A percentile compares a stretch with the other conserved stretches of the same genome.
Evolutionary conservation across 2,888 invertebrate species (phyloP).

Genomic region (Dermolepida albohirtum): DNA sequence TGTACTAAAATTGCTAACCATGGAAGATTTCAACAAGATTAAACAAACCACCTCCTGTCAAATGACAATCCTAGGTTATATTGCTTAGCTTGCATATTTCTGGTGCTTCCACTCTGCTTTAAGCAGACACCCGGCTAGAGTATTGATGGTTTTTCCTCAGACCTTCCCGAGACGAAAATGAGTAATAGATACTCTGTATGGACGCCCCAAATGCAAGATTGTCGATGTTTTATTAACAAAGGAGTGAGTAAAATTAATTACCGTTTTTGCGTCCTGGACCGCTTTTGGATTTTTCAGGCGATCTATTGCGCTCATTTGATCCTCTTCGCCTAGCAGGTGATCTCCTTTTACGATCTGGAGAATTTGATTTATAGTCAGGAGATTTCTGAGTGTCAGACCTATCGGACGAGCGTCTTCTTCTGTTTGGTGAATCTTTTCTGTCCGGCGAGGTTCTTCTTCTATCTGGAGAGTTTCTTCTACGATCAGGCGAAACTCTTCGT

Average conservation of each 20-base stretch:
- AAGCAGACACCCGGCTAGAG: constrained; percentile 79
- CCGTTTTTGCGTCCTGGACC: constrained; percentile 37
- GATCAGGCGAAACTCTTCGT: constrained; percentile 42
- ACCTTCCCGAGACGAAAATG: constrained; percentile 80
- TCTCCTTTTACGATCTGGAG: constrained; percentile 25
- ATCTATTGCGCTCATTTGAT: constrained; percentile 22
- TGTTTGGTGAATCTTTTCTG: constrained; percentile 43
- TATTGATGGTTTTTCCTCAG: constrained; percentile 77
- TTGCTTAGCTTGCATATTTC: constrained; percentile 71
- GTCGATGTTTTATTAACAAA: constrained; percentile 69
- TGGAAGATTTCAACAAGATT: constrained; percentile 69
- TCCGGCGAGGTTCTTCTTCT: constrained; percentile 35
- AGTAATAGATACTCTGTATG: constrained; percentile 73
- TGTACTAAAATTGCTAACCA: constrained; percentile 80
- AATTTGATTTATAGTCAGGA: constrained; percentile 41
- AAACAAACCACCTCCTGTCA: constrained; percentile 50
- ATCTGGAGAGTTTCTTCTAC: constrained; percentile 41
- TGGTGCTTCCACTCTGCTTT: constrained; percentile 78
- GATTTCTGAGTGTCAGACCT: constrained; percentile 40
- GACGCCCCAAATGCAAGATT: constrained; percentile 83
- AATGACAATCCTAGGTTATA: constrained; percentile 68
- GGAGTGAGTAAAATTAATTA: constrained; percentile 44
- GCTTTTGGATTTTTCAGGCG: constrained; percentile 26
- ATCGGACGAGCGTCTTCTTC: constrained; percentile 41
- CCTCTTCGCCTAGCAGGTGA: constrained; percentile 13